These are phyloP conservation scores for Sminthurinus aureus DNA, from an alignment of 2,888 invertebrate species.

Conservation along the genomic window DNA sequence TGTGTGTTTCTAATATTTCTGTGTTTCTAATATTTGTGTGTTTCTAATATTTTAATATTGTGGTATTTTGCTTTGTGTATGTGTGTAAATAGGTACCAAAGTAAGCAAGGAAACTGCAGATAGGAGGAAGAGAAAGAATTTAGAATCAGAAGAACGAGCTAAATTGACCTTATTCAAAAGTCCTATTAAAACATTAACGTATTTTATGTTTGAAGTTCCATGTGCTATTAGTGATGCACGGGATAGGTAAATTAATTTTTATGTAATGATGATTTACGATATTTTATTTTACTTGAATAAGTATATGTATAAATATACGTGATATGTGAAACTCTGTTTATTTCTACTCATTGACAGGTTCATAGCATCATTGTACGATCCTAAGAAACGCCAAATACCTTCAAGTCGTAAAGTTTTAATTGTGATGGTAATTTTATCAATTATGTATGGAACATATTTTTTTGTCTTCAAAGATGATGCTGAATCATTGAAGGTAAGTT, in stretches of 20 bases:
- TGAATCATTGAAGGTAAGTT: slow-evolving; percentile 51
- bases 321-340: not conserved
- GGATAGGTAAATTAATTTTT: slow-evolving; percentile 48
- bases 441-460: slow-evolving; percentile 62
- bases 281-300: not conserved
- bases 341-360: slow-evolving; percentile 54
- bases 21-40: too few species aligned
- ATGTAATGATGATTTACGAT: slow-evolving; percentile 42
- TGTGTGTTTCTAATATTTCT: too few species aligned
- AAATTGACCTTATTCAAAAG: slow-evolving; percentile 80
- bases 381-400: slow-evolving; percentile 59
- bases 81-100: slow-evolving; percentile 17
- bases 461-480: slow-evolving; percentile 57
- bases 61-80: not conserved
- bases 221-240: slow-evolving; percentile 56
- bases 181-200: slow-evolving; percentile 80
- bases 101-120: slow-evolving; percentile 32
- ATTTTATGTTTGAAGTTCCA: slow-evolving; percentile 77
- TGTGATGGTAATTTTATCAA: slow-evolving; percentile 62
- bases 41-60: too few species aligned
- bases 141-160: slow-evolving; percentile 68
- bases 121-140: slow-evolving; percentile 30
- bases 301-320: slow-evolving; percentile 54
- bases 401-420: slow-evolving; percentile 59
- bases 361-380: slow-evolving; percentile 62